phyloP scores from a whole-genome alignment of 1,140 invertebrate species.

The Drosophila ohnishii region DNA sequence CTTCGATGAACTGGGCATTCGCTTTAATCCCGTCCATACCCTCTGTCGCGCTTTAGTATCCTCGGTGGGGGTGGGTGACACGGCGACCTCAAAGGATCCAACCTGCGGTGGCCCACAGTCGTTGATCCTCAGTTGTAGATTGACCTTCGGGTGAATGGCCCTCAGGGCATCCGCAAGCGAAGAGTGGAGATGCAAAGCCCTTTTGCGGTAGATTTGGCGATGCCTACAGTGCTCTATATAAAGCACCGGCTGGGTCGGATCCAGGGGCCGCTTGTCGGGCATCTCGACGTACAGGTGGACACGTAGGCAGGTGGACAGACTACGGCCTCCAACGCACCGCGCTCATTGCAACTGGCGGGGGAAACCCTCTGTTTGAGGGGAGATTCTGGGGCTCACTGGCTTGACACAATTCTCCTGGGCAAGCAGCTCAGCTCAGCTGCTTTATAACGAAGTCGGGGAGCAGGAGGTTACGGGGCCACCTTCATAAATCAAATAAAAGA shows the following conservation, averaged over 20 bases:
- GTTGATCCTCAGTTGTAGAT: constrained; percentile 66
- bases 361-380: background rate
- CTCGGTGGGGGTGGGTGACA: constrained; percentile 39
- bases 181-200: constrained; percentile 48
- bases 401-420: constrained; percentile 48
- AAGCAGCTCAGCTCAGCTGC: constrained; percentile 21
- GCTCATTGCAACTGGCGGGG: constrained; percentile 16
- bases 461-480: constrained; percentile 20
- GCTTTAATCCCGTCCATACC: constrained; percentile 64
- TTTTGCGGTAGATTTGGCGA: constrained; percentile 29
- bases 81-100: constrained; percentile 65
- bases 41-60: constrained; percentile 14
- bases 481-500: constrained; percentile 66
- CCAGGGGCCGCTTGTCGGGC: constrained; percentile 33
- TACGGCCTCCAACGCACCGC: constrained; percentile 5
- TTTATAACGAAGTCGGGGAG: constrained; percentile 1
- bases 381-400: constrained; percentile 5
- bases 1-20: constrained; percentile 61
- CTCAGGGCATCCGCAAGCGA: constrained; percentile 46
- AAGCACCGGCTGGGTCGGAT: constrained; percentile 58
- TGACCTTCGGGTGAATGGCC: constrained; percentile 34
- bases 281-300: constrained; percentile 16
- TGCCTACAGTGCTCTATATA: constrained; percentile 68
- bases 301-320: background rate
- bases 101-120: constrained; percentile 32